These are phyloP conservation scores for Mus caroli DNA, from an alignment of 2,797 vertebrate species.

Conservation along the genomic window DNA sequence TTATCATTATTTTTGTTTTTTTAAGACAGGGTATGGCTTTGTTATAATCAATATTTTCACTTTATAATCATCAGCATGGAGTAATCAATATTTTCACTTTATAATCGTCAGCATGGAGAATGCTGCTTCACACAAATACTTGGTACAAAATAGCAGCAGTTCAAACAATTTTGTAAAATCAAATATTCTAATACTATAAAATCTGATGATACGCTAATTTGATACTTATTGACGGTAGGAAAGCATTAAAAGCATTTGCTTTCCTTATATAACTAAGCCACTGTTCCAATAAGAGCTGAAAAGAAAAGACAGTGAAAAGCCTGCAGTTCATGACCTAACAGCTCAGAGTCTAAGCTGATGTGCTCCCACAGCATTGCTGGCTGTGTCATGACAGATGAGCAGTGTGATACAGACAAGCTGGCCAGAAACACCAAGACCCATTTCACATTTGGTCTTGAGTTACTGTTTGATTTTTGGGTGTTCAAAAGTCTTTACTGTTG, in stretches of 20 bases:
- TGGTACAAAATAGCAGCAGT: neutral
- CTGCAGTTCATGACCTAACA: neutral
- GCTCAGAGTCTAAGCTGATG: neutral
- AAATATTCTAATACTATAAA: neutral
- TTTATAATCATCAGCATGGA: neutral
- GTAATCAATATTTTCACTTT: neutral
- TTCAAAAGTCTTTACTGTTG: neutral
- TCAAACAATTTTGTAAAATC: constrained; percentile 2
- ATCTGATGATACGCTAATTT: neutral
- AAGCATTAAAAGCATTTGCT: neutral
- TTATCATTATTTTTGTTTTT: neutral
- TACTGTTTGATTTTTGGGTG: neutral
- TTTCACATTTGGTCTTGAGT: neutral
- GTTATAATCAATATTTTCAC: neutral
- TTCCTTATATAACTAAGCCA: neutral
- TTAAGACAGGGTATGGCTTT: neutral
- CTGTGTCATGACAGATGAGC: neutral
- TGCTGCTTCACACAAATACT: neutral
- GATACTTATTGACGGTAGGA: neutral
- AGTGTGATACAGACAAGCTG: neutral
- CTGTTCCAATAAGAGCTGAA: neutral
- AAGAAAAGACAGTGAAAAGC: neutral
- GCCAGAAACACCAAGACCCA: neutral
- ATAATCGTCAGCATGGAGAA: neutral
- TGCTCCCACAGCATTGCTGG: neutral